Evolutionary conservation across 2,888 invertebrate species (phyloP).

Genomic region (Flexamia atlantica): DNA sequence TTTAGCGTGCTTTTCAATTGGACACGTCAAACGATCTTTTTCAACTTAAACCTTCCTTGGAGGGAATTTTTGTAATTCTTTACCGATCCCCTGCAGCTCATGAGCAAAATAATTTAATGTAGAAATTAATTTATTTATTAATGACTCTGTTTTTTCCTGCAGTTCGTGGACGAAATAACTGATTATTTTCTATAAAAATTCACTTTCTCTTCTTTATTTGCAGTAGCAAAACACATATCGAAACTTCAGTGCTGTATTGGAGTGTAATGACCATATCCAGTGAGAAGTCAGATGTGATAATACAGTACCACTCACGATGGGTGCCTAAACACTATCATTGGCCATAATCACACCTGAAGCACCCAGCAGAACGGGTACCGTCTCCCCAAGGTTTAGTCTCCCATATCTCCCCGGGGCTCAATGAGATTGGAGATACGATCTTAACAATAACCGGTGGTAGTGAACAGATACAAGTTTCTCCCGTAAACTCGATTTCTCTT

Average conservation of each 20-base stretch:
- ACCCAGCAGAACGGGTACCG: not conserved
- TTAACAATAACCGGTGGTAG: not conserved
- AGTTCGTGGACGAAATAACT: no score
- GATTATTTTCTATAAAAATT: no score
- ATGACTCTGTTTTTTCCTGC: no score
- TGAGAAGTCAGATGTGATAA: not conserved
- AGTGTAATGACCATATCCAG: not conserved
- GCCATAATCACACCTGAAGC: not conserved
- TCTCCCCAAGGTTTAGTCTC: no score
- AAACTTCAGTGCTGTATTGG: not conserved
- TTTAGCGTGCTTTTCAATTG: no score
- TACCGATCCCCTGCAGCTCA: no score
- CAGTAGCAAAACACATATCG: not conserved
- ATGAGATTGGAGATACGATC: not conserved
- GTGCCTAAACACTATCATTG: constrained; percentile 8
- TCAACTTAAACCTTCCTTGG: no score
- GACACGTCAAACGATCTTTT: no score
- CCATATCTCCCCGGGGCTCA: not conserved
- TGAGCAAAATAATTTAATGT: no score
- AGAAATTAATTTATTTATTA: no score
- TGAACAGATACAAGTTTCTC: not conserved
- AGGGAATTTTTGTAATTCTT: no score
- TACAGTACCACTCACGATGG: not conserved
- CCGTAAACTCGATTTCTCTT: not conserved
- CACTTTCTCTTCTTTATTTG: not conserved